Evolutionary conservation across 2,888 invertebrate species (phyloP).

Genomic region (Synanthedon myopaeformis): DNA sequence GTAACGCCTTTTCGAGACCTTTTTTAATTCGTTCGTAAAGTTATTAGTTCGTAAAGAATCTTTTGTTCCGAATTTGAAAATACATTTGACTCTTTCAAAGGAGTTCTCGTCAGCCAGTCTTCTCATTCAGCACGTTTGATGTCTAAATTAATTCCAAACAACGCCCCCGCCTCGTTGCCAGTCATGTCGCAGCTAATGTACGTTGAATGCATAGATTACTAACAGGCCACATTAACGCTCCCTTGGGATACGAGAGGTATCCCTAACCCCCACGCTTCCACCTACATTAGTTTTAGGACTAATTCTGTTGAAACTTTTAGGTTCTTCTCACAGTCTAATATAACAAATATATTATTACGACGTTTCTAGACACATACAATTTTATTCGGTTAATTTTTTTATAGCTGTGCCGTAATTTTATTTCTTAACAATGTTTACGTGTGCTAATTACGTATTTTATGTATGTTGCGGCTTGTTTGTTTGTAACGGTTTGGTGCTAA

Average conservation of each 20-base stretch:
- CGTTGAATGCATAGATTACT: slow-evolving; percentile 48
- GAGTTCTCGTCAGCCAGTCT: slow-evolving; percentile 12
- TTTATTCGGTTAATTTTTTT: too few relatives aligned
- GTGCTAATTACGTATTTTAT: too few relatives aligned
- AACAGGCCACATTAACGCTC: slow-evolving; percentile 40
- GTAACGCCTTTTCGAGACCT: slow-evolving; percentile 6
- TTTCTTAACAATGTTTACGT: too few relatives aligned
- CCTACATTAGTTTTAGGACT: background rate
- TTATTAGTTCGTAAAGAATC: background rate
- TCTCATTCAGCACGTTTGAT: slow-evolving; percentile 14
- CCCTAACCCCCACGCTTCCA: background rate
- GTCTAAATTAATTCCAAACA: slow-evolving; percentile 21
- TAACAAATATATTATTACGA: too few relatives aligned
- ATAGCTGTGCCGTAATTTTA: too few relatives aligned
- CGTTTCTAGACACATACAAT: too few relatives aligned
- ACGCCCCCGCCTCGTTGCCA: slow-evolving; percentile 26
- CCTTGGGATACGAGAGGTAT: slow-evolving; percentile 16
- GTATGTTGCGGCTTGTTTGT: too few relatives aligned
- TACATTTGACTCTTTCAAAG: slow-evolving; percentile 7
- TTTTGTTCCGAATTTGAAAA: slow-evolving; percentile 1
- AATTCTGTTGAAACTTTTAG: too few relatives aligned
- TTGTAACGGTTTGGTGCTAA: too few relatives aligned
- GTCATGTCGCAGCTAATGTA: slow-evolving; percentile 40
- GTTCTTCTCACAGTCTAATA: too few relatives aligned
- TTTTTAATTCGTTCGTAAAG: background rate